Conservation (phyloP, 2,888 invertebrate genomes). For the Parnassius smintheus region DNA sequence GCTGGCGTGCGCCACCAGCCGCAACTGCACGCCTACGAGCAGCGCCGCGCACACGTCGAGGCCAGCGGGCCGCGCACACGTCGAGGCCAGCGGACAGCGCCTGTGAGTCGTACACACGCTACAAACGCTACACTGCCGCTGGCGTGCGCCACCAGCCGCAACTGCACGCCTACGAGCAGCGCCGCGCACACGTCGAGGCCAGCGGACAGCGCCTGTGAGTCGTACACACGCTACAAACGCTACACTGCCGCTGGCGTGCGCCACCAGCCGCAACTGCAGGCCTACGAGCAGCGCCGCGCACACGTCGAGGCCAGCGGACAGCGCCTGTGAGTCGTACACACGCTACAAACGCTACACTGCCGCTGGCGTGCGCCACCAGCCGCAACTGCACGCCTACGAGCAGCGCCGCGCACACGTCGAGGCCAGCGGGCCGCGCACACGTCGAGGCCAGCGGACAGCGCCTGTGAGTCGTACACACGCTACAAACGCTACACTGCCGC, state of each 20-base stretch:
- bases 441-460: slow-evolving; percentile 83
- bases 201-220: slow-evolving; percentile 82
- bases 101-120: no score
- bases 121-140: slow-evolving; percentile 88
- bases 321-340: no score
- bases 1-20: neutral
- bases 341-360: slow-evolving; percentile 86
- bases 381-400: slow-evolving; percentile 87
- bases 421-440: no score
- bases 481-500: neutral
- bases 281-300: neutral
- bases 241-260: slow-evolving; percentile 41
- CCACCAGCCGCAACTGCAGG: neutral
- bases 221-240: no score
- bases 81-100: no score
- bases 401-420: slow-evolving; percentile 81
- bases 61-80: no score
- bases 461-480: slow-evolving; percentile 62
- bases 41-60: neutral
- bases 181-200: slow-evolving; percentile 83
- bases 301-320: no score
- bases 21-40: neutral
- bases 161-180: slow-evolving; percentile 86
- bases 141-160: slow-evolving; percentile 87
- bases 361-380: slow-evolving; percentile 89